These are phyloP conservation scores for Mareca penelope DNA, from an alignment of 2,797 vertebrate genomes.

Conservation along the genomic window DNA sequence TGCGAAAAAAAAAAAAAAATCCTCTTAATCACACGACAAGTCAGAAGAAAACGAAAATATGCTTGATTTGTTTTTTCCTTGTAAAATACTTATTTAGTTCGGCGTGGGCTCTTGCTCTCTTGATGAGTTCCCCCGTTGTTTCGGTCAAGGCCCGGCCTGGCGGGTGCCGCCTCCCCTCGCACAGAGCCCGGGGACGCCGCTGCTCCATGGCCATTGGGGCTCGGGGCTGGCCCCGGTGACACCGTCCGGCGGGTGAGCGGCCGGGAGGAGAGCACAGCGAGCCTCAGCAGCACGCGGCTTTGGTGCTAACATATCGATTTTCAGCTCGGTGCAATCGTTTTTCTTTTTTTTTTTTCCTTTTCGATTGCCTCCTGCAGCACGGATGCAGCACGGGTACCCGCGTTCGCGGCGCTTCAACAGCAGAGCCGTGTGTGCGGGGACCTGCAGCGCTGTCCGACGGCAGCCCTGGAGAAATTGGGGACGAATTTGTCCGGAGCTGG, in stretches of 20 bases:
- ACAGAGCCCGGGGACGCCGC: too few species aligned
- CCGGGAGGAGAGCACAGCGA: fast-evolving
- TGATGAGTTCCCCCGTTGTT: background rate
- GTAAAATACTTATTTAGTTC: background rate
- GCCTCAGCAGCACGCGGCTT: fast-evolving
- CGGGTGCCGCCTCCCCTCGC: background rate
- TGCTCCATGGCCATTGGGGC: fast-evolving
- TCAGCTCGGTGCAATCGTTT: fast-evolving
- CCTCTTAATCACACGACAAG: background rate
- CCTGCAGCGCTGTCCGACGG: background rate
- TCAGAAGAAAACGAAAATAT: background rate
- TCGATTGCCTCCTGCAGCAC: fast-evolving
- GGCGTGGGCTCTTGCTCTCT: background rate
- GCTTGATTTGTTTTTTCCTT: background rate
- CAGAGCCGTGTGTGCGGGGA: too few species aligned
- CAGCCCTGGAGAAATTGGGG: background rate
- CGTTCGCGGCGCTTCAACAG: fast-evolving
- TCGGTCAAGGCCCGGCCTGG: background rate
- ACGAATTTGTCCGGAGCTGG: background rate
- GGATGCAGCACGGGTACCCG: background rate
- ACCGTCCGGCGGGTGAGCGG: fast-evolving
- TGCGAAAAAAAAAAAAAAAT: background rate
- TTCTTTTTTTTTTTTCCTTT: background rate
- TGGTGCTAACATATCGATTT: background rate
- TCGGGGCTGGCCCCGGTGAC: fast-evolving